Conservation (phyloP, 2,888 invertebrate genomes). For the Notodonta ziczac region DNA sequence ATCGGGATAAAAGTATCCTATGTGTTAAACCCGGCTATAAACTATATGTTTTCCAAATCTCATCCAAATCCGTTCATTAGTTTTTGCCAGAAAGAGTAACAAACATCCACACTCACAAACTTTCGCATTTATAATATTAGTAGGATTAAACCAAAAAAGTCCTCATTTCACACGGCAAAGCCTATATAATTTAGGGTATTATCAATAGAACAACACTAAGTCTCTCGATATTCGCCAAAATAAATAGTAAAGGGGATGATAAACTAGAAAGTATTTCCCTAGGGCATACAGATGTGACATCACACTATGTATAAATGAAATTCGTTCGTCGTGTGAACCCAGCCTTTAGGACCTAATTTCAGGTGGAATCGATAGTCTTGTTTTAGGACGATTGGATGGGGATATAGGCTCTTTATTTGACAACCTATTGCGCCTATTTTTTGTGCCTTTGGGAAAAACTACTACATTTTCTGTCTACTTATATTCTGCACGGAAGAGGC, state of each 20-base stretch:
- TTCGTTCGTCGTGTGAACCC: conserved; percentile 14
- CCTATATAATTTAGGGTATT: too few relatives aligned
- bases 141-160: too few relatives aligned
- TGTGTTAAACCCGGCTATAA: too few relatives aligned
- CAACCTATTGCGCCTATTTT: neutral
- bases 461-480: neutral
- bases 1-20: too few relatives aligned
- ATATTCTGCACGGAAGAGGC: neutral
- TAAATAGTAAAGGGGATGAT: conserved; percentile 33
- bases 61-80: too few relatives aligned
- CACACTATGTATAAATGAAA: conserved; percentile 35
- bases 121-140: too few relatives aligned
- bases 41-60: too few relatives aligned
- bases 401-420: neutral
- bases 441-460: neutral
- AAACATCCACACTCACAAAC: too few relatives aligned
- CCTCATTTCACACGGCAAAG: too few relatives aligned
- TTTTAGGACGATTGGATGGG: neutral
- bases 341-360: conserved; percentile 9
- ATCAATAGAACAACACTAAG: too few relatives aligned
- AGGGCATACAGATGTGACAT: conserved; percentile 11
- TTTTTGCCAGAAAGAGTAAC: too few relatives aligned
- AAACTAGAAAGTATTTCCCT: conserved; percentile 15
- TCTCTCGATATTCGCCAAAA: conserved; percentile 29
- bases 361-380: neutral